A percentile compares a stretch with the other conserved stretches of the same genome.
Conservation (phyloP, 2,888 invertebrate species). For the Anarsia innoxiella region DNA sequence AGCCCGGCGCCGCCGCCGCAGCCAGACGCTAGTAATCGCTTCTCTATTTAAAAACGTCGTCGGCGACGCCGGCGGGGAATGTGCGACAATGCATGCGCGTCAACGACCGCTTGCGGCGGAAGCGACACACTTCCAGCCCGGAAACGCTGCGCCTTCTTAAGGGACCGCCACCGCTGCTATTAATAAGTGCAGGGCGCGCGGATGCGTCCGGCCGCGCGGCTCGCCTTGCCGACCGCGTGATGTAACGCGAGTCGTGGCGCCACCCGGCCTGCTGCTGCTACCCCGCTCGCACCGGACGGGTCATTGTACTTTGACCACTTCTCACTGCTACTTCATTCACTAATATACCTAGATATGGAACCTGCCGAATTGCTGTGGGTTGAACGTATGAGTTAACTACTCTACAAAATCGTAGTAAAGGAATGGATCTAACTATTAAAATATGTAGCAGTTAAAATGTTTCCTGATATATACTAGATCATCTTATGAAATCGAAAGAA, state of each 20-base stretch:
- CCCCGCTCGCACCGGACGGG: no score
- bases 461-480: no score
- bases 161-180: slow-evolving; percentile 69
- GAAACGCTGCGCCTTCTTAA: slow-evolving; percentile 72
- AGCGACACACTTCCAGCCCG: slow-evolving; percentile 74
- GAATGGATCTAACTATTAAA: no score
- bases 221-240: slow-evolving; percentile 1
- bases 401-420: no score
- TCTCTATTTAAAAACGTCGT: slow-evolving; percentile 72
- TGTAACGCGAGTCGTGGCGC: slow-evolving; percentile 6
- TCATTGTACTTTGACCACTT: no score
- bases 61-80: slow-evolving; percentile 63
- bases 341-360: no score
- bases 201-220: slow-evolving; percentile 6
- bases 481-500: no score
- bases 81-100: slow-evolving; percentile 66
- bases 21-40: slow-evolving; percentile 19
- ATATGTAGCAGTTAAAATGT: no score
- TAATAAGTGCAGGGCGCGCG: slow-evolving; percentile 44
- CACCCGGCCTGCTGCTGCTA: no score
- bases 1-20: slow-evolving; percentile 55
- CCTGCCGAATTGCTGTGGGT: no score
- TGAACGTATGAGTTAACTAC: no score
- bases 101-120: slow-evolving; percentile 71
- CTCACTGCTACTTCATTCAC: no score